These are phyloP conservation scores for Aurelia aurita complex sp. Pacific DNA, from an alignment of 30 jellyfish, hydroid and myxozoan genomes.

Conservation along the genomic window DNA sequence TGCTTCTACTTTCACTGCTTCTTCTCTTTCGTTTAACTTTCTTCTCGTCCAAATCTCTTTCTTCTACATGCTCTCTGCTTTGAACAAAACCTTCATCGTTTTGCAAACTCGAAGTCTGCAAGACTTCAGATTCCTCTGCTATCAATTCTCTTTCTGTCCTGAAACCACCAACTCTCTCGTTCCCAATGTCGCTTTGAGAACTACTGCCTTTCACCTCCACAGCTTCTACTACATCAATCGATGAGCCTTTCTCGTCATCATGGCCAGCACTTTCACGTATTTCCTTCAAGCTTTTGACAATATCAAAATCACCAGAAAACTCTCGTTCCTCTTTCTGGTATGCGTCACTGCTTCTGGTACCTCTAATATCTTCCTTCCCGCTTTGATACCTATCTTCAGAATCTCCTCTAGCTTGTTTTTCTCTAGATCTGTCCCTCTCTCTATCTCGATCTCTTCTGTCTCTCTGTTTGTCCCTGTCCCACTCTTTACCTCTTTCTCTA, in stretches of 20 bases:
- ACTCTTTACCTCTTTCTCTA: slow-evolving; percentile 5
- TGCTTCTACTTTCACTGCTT: slow-evolving; percentile 12
- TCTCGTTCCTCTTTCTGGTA: too few relatives aligned
- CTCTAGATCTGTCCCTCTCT: neutral
- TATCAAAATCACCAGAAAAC: neutral
- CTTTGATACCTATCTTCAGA: neutral
- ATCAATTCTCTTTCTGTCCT: neutral
- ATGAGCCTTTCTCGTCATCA: too few relatives aligned
- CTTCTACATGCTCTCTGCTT: neutral
- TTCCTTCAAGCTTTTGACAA: neutral
- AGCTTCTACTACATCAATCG: too few relatives aligned
- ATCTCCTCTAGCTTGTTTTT: too few relatives aligned
- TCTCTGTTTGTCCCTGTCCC: neutral
- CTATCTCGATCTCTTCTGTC: neutral
- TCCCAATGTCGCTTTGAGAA: too few relatives aligned
- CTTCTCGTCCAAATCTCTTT: neutral
- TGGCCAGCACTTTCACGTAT: neutral
- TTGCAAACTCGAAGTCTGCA: neutral
- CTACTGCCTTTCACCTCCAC: too few relatives aligned
- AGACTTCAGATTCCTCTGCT: neutral
- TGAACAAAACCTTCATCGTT: slow-evolving; percentile 1
- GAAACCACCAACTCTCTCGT: neutral
- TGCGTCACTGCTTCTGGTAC: too few relatives aligned
- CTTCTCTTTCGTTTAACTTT: neutral
- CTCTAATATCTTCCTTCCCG: neutral